phyloP scores from a whole-genome alignment of 2,797 vertebrate genomes.

The Phalloptychus januarius region DNA sequence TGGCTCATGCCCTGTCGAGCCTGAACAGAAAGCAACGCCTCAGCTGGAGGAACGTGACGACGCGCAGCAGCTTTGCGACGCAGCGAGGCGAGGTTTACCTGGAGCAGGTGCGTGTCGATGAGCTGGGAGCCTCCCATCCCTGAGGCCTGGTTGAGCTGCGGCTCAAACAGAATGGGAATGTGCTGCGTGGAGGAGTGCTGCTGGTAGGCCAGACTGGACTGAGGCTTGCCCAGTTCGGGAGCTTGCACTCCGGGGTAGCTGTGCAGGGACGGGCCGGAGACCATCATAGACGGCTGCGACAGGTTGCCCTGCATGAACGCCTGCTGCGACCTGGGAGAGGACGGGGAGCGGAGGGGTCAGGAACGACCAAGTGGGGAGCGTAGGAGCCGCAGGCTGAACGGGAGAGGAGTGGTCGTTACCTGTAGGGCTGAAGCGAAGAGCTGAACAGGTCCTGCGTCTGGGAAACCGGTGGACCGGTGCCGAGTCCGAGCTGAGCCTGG shows the following conservation, averaged over 20 bases:
- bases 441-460: conserved; percentile 97
- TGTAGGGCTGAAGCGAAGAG: conserved; percentile 93
- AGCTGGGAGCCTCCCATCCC: conserved; percentile 95
- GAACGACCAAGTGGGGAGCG: background rate
- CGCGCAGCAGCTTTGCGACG: background rate
- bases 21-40: conserved; percentile 61
- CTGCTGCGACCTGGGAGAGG: conserved; percentile 89
- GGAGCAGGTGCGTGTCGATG: conserved; percentile 95
- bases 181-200: conserved; percentile 94
- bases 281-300: conserved; percentile 95
- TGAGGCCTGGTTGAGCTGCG: conserved; percentile 94
- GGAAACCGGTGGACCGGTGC: conserved; percentile 91
- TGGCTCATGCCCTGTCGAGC: conserved; percentile 96
- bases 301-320: conserved; percentile 97
- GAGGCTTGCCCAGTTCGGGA: conserved; percentile 95
- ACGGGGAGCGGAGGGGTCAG: background rate
- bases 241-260: conserved; percentile 94
- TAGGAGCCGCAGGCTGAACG: background rate
- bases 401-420: conserved; percentile 72
- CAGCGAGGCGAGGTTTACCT: conserved; percentile 77
- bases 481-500: conserved; percentile 92
- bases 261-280: conserved; percentile 94
- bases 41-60: background rate
- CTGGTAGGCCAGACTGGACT: conserved; percentile 93
- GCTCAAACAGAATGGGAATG: conserved; percentile 97